Conservation (phyloP, 2,797 vertebrate species). For the Paratrypauchen microcephalus region DNA sequence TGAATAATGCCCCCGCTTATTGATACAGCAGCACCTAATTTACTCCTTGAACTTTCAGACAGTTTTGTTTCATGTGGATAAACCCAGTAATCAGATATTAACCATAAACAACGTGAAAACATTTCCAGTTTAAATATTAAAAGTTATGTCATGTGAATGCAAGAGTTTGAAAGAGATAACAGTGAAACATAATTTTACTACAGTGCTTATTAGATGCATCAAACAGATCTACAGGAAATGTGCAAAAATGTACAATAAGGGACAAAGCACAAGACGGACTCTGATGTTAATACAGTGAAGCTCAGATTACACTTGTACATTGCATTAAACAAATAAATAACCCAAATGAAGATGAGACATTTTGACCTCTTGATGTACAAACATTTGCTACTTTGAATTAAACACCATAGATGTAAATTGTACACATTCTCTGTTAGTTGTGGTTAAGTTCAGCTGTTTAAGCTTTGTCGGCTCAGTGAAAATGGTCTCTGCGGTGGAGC, state of each 20-base stretch:
- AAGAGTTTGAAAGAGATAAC: not conserved
- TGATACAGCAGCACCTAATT: no score
- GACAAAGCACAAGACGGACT: slow-evolving; percentile 50
- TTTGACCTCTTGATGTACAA: slow-evolving; percentile 33
- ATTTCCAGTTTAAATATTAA: not conserved
- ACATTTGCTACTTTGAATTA: slow-evolving; percentile 42
- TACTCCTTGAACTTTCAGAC: not conserved
- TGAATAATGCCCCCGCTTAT: no score
- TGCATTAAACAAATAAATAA: slow-evolving; percentile 72
- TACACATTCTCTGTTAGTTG: slow-evolving; percentile 61
- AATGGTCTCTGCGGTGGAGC: not conserved
- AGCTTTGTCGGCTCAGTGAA: slow-evolving; percentile 69
- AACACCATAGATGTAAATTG: slow-evolving; percentile 29
- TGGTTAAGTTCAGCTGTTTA: slow-evolving; percentile 69
- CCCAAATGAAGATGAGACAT: slow-evolving; percentile 44
- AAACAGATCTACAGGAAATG: slow-evolving; percentile 46
- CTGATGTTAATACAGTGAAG: slow-evolving; percentile 47
- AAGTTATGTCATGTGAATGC: not conserved
- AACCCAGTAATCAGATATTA: not conserved
- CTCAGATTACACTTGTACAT: slow-evolving; percentile 33
- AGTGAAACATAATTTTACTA: slow-evolving; percentile 36
- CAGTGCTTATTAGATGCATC: slow-evolving; percentile 59
- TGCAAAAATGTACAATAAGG: slow-evolving; percentile 35
- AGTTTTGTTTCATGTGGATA: not conserved
- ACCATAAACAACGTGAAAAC: not conserved